These are phyloP conservation scores for Hippopotamus amphibius DNA, from an alignment of 2,113 vertebrate genomes.

Conservation along the genomic window DNA sequence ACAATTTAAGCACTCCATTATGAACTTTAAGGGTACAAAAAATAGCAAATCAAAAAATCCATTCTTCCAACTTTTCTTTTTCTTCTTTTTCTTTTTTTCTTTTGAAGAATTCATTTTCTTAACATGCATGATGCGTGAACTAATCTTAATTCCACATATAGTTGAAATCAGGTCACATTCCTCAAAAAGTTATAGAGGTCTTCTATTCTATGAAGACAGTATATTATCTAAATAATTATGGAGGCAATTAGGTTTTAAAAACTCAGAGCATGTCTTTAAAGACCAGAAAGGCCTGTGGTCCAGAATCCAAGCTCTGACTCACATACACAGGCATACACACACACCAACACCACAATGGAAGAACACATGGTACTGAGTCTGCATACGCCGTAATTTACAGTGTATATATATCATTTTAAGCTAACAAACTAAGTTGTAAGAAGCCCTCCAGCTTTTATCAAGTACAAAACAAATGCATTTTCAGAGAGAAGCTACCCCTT, in stretches of 20 bases:
- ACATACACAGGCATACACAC: neutral
- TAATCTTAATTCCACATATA: neutral
- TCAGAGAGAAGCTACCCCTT: neutral
- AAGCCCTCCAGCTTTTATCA: neutral
- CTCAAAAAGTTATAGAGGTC: neutral
- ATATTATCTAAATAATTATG: neutral
- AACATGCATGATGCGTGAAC: neutral
- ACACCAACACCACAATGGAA: neutral
- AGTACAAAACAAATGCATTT: neutral
- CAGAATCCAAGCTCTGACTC: neutral
- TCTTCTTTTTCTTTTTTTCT: neutral
- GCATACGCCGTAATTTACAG: neutral
- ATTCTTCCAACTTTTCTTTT: neutral
- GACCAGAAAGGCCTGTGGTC: neutral
- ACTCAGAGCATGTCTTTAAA: neutral
- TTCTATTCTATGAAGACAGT: neutral
- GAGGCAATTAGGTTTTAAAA: neutral
- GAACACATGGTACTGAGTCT: neutral
- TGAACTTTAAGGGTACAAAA: neutral
- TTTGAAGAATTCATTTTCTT: constrained; percentile 4
- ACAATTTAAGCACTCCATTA: neutral
- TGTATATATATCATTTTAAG: neutral
- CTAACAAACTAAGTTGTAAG: neutral
- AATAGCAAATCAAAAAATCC: neutral
- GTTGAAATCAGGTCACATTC: neutral